phyloP scores from a whole-genome alignment of 2,113 vertebrate species.

The Orthonyx spaldingii region DNA sequence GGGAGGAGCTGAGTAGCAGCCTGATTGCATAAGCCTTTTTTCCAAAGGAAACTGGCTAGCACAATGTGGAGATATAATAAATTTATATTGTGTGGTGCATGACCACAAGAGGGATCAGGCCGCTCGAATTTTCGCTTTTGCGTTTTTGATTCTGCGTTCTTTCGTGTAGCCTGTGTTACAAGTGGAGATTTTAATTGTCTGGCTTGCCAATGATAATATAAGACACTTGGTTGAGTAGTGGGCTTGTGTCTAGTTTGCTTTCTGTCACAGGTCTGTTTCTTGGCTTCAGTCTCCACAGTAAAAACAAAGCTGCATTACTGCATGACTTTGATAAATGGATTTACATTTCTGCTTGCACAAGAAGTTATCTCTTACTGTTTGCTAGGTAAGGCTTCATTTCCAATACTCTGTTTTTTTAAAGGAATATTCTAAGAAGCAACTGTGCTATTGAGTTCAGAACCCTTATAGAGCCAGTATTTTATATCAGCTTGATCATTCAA shows the following conservation, averaged over 20 bases:
- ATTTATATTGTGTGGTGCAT: neutral
- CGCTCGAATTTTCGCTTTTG: neutral
- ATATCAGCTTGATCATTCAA: neutral
- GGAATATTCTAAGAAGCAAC: neutral
- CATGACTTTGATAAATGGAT: neutral
- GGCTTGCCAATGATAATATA: neutral
- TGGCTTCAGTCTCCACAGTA: neutral
- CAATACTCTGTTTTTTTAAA: neutral
- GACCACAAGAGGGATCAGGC: slow-evolving; percentile 36
- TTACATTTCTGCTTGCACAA: neutral
- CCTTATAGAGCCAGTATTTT: neutral
- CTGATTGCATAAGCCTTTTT: neutral
- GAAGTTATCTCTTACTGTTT: neutral
- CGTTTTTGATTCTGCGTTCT: fast-evolving
- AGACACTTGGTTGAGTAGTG: neutral
- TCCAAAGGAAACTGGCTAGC: neutral
- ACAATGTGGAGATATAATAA: neutral
- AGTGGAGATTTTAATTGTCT: neutral
- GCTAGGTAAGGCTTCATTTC: neutral
- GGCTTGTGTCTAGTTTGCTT: neutral
- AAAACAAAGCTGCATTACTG: neutral
- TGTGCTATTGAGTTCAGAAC: neutral
- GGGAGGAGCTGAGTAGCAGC: neutral
- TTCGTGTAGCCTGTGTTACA: neutral
- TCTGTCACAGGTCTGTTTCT: neutral